These are phyloP conservation scores for Dipodomys ordii DNA, from an alignment of 2,113 vertebrate species.

Conservation along the genomic window DNA sequence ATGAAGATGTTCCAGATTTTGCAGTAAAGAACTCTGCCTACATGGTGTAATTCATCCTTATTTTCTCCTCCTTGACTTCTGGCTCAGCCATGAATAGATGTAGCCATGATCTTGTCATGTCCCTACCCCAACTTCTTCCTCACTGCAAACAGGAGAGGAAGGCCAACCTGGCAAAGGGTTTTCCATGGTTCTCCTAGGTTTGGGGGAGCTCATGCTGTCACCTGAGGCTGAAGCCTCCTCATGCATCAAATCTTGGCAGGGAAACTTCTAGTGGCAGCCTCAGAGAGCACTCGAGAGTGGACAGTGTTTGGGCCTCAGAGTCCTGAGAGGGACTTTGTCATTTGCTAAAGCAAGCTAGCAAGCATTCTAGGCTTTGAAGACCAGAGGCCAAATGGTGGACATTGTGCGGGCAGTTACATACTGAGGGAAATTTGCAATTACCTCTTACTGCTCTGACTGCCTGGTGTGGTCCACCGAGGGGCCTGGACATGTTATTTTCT, in stretches of 20 bases:
- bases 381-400: background rate
- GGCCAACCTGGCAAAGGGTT: no score
- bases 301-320: background rate
- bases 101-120: background rate
- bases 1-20: background rate
- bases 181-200: background rate
- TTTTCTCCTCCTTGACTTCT: background rate
- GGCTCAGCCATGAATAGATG: background rate
- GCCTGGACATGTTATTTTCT: accelerated
- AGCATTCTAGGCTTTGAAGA: background rate
- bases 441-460: background rate
- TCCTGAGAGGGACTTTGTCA: background rate
- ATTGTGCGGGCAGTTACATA: background rate
- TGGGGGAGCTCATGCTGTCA: background rate
- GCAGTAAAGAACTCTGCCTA: background rate
- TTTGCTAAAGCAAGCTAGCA: background rate
- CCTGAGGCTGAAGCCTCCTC: background rate
- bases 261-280: background rate
- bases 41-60: background rate
- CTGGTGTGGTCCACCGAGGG: background rate
- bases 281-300: background rate
- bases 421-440: background rate
- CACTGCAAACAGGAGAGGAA: background rate
- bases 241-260: background rate
- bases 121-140: background rate